phyloP scores from a whole-genome alignment of 2,888 invertebrate genomes.

The Lutraria lutraria region DNA sequence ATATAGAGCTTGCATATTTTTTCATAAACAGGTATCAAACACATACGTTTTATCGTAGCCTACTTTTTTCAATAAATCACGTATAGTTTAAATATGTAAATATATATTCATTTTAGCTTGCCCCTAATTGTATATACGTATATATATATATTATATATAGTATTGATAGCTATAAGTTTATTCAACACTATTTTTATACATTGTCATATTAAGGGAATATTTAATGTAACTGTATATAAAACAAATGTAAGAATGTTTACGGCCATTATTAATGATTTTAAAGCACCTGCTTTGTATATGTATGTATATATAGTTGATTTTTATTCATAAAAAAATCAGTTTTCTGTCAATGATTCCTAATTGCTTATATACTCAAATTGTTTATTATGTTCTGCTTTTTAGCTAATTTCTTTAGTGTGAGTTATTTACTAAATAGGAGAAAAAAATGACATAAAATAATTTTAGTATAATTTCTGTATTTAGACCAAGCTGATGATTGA shows the following conservation, averaged over 20 bases:
- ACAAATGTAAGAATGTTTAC: slow-evolving; percentile 1
- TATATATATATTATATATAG: slow-evolving; percentile 23
- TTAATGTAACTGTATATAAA: slow-evolving; percentile 34
- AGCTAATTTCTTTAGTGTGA: background rate
- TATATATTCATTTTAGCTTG: background rate
- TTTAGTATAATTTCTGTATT: background rate
- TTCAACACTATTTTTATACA: slow-evolving; percentile 48
- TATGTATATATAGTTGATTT: slow-evolving; percentile 18
- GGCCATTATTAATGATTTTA: background rate
- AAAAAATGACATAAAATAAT: background rate
- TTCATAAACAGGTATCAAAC: background rate
- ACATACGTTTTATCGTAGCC: slow-evolving; percentile 7
- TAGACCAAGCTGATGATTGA: background rate
- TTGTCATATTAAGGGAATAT: slow-evolving; percentile 29
- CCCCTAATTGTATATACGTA: slow-evolving; percentile 1
- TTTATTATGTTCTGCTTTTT: slow-evolving; percentile 2
- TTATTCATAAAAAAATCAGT: background rate
- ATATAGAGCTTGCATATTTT: slow-evolving; percentile 18
- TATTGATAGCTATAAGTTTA: slow-evolving; percentile 43
- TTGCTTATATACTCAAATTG: slow-evolving; percentile 16
- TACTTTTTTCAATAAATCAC: slow-evolving; percentile 13
- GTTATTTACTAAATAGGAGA: background rate
- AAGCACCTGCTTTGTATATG: slow-evolving; percentile 10
- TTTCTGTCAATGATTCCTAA: background rate
- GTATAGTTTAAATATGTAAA: slow-evolving; percentile 5